phyloP scores from a whole-genome alignment of 2,113 vertebrate species.

The Pongo abelii region DNA sequence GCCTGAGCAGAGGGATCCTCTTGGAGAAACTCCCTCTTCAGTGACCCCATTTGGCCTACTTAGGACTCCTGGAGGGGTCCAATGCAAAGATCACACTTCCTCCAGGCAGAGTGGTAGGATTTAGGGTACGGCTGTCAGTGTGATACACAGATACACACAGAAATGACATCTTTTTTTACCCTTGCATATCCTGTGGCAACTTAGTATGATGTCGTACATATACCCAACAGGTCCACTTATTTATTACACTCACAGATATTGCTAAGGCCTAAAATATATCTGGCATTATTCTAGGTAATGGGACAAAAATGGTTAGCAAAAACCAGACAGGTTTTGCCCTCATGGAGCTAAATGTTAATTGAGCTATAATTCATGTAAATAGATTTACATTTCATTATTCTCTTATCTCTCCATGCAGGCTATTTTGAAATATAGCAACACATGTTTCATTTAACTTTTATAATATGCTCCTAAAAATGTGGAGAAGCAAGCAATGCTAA shows the following conservation, averaged over 20 bases:
- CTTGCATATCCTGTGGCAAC: background rate
- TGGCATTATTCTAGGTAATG: background rate
- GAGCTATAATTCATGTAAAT: background rate
- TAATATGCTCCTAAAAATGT: constrained; percentile 12
- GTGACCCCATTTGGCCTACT: fast-evolving
- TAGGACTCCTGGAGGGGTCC: no score
- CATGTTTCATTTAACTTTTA: background rate
- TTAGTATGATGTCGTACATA: background rate
- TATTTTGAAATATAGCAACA: background rate
- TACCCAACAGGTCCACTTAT: background rate
- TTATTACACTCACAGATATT: background rate
- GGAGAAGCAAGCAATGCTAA: background rate
- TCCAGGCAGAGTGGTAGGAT: background rate
- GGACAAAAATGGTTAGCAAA: background rate
- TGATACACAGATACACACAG: background rate
- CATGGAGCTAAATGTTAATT: background rate
- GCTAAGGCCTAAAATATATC: background rate
- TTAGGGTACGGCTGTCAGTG: background rate
- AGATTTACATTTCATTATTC: background rate
- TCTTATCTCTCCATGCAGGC: background rate
- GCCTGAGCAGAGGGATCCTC: background rate
- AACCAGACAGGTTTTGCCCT: background rate
- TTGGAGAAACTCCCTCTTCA: background rate
- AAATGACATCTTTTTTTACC: background rate
- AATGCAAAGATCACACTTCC: background rate